Base-by-base conservation (phyloP, 1,140 invertebrate species). In the Diachasmimorpha longicaudata region DNA sequence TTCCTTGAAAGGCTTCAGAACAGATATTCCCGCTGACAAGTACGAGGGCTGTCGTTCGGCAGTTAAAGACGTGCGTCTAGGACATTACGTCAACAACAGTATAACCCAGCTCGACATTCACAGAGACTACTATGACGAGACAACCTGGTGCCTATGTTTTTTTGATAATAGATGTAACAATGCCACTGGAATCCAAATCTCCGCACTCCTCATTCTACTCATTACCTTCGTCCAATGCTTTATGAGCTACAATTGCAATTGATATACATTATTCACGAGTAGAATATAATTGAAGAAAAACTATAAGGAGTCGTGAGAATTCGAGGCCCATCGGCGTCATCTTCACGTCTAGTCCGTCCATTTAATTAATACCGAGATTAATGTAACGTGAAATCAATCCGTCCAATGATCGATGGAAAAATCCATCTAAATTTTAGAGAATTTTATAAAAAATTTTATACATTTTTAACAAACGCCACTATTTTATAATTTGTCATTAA, bases 101-200 rank as follows among this genome's bases (percentile, higher is more conserved):
- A 95, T 97, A 48, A 93, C 94, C 81, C 95, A 97, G 86, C 88
- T 96, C 52, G 96, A 97, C 85, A 92, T 97, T 58, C 94, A 94
- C 85, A 93, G 96, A 79, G 90, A 95, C 82, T 93, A 95, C 88
- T 97, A 94, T 83, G 94, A 95, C 81, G 91, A 95, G 79, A 94
- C 94, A 19, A 94, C 92, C 16, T 98, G 94, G 91, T 97, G 96
- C 85, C 96, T 97, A 81, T 98, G 96, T 84, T 96, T 96, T 82
- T 94, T 97, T 76, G 96, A 97, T 85, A 93, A 97, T 82, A 91
- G 96, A 81, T 98, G 96, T 86, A 98, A 98, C 83, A 85, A 86
- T 6, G 87, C 89, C 0, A 79, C 79, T 8, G 77, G 71, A 36
- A 42, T 84, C 0, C 74, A 48, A 11, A 44, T 87, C 23, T 84